Evolutionary conservation across 2,888 invertebrate species (phyloP), one percentile per base, ranked within the genome.

Genomic region (Melipona beecheii): DNA sequence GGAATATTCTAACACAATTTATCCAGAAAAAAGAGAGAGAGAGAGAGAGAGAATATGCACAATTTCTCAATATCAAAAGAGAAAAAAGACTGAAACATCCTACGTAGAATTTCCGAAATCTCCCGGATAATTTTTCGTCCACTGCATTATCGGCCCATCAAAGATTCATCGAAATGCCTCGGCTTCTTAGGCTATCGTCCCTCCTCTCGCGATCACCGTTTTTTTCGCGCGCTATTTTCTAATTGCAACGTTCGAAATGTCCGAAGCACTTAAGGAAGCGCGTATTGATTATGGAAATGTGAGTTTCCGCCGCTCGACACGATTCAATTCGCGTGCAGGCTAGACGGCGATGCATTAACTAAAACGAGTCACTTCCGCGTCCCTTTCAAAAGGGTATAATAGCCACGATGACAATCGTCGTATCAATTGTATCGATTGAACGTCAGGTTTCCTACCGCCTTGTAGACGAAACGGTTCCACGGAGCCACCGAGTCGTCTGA

Each of bases 261-360:
- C 43, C 24, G 43, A 64, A 43, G 65, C 70, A n/a, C 62, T 78
- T 78, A 64, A 77, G 69, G 64, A 66, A 56, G 50, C 58, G 50
- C 11, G 49, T 70, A 79, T 86, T 84, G 86, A 86, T 89, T 87
- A 89, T 83, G 84, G 82, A 89, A 86, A 89, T 89, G 80, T 50
- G 62, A 60, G 50, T 75, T 78, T 85, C 76, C 76, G 77, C 64
- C 80, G 15, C 21, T 69, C 71, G 75, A 84, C 64, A 70, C 43
- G 43, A 82, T 79, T 64, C 69, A 75, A 65, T 81, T 69, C 74
- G 21, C 58, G 58, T 36, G 56, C 19, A 54, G 24, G 31, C 36
- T 31, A 56, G 65, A 76, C 62, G 62, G 13, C 43, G 70, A 78
- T 65, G 75, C 89, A 89, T 89, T 86, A 87, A 85, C 81, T 72